Evolutionary conservation across 1,140 invertebrate genomes (phyloP), one percentile per base, ranked within the genome.

Genomic region (Luehdorfia chinensis): DNA sequence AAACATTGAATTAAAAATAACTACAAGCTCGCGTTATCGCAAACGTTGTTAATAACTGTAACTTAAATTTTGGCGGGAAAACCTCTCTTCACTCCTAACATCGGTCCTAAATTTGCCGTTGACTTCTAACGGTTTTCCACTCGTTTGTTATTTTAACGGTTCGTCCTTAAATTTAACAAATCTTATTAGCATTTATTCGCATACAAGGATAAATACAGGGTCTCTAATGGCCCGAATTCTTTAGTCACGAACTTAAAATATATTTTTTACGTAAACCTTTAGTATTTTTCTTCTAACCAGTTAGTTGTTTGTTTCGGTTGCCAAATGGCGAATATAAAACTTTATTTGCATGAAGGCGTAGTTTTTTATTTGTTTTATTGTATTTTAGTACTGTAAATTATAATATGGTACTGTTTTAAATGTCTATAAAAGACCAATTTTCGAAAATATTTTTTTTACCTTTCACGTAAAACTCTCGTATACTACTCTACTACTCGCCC

Each of bases 131-230:
- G 13, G 43, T 55, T 48, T 45, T 39, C 47, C 15, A 15, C 21
- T 5, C 28, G 36, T 53, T 55, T 49, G 31, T 52, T 56, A 41
- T 53, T 60, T 59, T 73, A 74, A 65, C 63, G 51, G 56, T 63
- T 48, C 43, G 59, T 57, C 53, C 52, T 70, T 66, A 57, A 70
- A 31, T 60, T 69, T 52, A 56, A 69, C 52, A 44, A 37, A 61
- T 58, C 16, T 46, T 59, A 73, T 75, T 75, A 73, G 48, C 66
- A 70, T 71, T 63, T 57, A 39, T 61, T 63, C 49, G 57, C 55
- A 66, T 62, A 63, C 50, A 47, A 49, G 36, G 48, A 54, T 55
- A 59, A 51, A 62, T 57, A 55, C 31, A 27, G 57, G 52, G 39
- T 57, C 47, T 33, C 52, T 64, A 63, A 62, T 54, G 55, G 53